Percentiles rank a stretch among this genome's conserved stretches.
These are phyloP conservation scores for Leucosticte australis DNA, from an alignment of 2,113 vertebrate species.

Conservation along the genomic window DNA sequence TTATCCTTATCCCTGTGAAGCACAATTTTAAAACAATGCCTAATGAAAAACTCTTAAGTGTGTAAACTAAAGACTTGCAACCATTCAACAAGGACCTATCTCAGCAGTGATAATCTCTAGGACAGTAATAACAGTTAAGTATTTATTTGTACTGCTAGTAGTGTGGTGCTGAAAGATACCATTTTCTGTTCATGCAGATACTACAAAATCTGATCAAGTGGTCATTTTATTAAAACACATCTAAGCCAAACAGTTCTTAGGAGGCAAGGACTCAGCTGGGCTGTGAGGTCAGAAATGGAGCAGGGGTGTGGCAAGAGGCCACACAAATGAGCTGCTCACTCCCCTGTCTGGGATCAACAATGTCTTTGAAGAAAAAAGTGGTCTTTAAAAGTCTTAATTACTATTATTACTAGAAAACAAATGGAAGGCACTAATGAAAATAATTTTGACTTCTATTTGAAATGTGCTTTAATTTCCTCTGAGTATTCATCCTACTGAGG, in stretches of 20 bases:
- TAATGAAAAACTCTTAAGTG: neutral
- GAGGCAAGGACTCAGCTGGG: neutral
- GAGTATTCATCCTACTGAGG: neutral
- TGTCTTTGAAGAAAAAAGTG: neutral
- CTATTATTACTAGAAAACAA: neutral
- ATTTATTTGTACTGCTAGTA: neutral
- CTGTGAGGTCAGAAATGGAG: neutral
- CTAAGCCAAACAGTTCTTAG: neutral
- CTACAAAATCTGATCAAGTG: neutral
- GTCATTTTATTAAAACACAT: neutral
- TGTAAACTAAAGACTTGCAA: neutral
- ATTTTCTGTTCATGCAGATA: neutral
- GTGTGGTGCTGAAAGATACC: neutral
- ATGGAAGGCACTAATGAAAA: neutral
- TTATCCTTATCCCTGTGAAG: neutral
- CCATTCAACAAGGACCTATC: neutral
- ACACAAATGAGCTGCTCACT: neutral
- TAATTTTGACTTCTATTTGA: neutral
- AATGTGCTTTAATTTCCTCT: neutral
- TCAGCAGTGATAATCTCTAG: neutral
- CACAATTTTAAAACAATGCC: neutral
- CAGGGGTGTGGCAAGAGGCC: accelerated
- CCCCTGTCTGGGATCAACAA: neutral
- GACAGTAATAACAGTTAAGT: neutral
- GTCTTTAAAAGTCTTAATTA: neutral